Base-by-base conservation (phyloP, 1,140 invertebrate species). In the Brachionus rotundiformis region DNA sequence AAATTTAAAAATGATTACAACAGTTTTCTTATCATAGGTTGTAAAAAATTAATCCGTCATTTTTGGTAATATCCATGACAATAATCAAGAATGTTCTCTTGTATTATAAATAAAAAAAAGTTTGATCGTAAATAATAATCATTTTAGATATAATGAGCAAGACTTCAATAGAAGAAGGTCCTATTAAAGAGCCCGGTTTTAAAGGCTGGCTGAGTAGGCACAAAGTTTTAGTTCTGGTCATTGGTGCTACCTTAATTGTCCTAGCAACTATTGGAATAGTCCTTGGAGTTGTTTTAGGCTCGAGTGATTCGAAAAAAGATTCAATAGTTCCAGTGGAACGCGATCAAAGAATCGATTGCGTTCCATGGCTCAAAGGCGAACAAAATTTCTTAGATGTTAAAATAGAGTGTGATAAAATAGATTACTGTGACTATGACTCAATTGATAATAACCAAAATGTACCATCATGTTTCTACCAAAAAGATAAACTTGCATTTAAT, bases 361-460 rank as follows among this genome's bases (percentile, higher is more conserved):
- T 79, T 11, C 76, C 76, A 2, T 79, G 76, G 76, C 36, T 79
- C 2, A 73, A 73, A 73, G 19, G 19, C 4, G 19, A 73, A 54
- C 31, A 59, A 8, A 27, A 33, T 0, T 23, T 27, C 25, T 2
- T 19, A 23, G 6, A 10, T 29, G 29, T 79, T 25, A 36, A 41
- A 6, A 8, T 11, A 36, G 76, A 79, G 31, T 79, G 76, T 41
- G 76, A 29, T 39, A 54, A 63, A 31, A 23, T 5, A 3, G 31
- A 54, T 25, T 54, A 59, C 10, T 79, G 76, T 29, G 54, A 4
- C 6, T 79, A 79, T 41, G 11, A 79, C 6, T 39, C 44, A 5
- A 27, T 79, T 54, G 68, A 73, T 73, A 59, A 79, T 25, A 63
- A 79, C 19, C 29, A 54, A 54, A 2, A 79, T 23, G 27, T 79